Evolutionary conservation across 23 tunicate species (phyloP), one percentile per base, ranked within the genome.

Genomic region (Ciona savignyi): DNA sequence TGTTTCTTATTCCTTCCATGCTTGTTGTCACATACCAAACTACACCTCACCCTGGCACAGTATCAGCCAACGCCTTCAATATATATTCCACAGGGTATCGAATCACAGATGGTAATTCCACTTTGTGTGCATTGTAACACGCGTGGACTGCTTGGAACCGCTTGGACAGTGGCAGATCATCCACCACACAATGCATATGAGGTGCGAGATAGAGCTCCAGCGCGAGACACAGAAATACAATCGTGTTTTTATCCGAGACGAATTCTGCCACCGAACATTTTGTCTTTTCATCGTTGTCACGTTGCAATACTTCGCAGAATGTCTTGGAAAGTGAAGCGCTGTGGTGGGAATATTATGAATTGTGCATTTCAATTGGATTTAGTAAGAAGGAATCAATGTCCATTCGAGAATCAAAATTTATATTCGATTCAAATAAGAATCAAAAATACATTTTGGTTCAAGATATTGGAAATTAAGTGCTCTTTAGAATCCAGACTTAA

Each of bases 191-290:
- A 15, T 80, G 34, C 22, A 67, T 30, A 32, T 80, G 72, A 2
- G 72, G 51, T 3, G 78, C 33, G 33, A 80, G 48, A 48, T 42
- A 86, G 51, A 86, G 70, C 66, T 86, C 93, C 26, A 74, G 33
- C 29, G 63, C 74, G 65, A 86, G 33, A 30, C 93, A 86, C 21
- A 80, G 34, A 25, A 80, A 74, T 24, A 78, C 34, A 26, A 75
- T 33, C 73, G 80, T 64, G 48, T 80, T 74, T 21, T 51, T 33
- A 77, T 86, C 93, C 1, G 93, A 67, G 27, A 65, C 27, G 0
- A 71, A 2, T 9, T 80, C 63, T 23, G 33, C 71, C 1, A 15
- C 27, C 30, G 33, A 62, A 28, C 68, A 20, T 51, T 30, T 27
- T 3, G 70, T 33, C 62, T 62, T 4, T 23, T 62, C 24, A 3